Evolutionary conservation across 2,888 invertebrate species (phyloP).

Genomic region (Lasiommata megera): DNA sequence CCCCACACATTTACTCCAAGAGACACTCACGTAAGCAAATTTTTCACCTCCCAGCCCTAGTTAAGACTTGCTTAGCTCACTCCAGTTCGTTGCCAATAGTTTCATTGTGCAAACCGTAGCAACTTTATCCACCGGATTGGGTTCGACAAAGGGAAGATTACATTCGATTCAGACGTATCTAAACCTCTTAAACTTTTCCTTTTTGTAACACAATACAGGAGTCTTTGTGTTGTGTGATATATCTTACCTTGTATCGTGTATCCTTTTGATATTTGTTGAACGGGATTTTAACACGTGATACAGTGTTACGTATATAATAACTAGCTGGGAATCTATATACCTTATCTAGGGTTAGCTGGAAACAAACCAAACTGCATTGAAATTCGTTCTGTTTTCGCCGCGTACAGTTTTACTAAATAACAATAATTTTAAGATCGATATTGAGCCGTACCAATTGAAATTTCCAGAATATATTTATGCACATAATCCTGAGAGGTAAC

Average conservation of each 20-base stretch:
- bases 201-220: slow-evolving; percentile 14
- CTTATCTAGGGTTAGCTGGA: too few relatives aligned
- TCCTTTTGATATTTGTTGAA: background rate
- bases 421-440: too few relatives aligned
- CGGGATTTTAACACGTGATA: background rate
- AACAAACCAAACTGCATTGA: background rate
- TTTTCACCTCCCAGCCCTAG: slow-evolving; percentile 10
- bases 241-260: background rate
- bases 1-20: too few relatives aligned
- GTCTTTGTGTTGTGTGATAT: slow-evolving; percentile 3
- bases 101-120: slow-evolving; percentile 23
- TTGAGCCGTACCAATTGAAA: too few relatives aligned
- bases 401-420: too few relatives aligned
- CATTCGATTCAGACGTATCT: slow-evolving; percentile 12
- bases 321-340: background rate
- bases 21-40: too few relatives aligned
- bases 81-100: slow-evolving; percentile 25
- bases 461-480: too few relatives aligned
- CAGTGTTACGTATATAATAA: background rate
- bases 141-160: slow-evolving; percentile 24
- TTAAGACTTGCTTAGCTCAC: slow-evolving; percentile 17
- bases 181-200: slow-evolving; percentile 25
- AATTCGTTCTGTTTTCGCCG: too few relatives aligned
- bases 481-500: too few relatives aligned
- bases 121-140: slow-evolving; percentile 15